Conservation (phyloP, 2,888 invertebrate genomes). For the Volucella zonaria region DNA sequence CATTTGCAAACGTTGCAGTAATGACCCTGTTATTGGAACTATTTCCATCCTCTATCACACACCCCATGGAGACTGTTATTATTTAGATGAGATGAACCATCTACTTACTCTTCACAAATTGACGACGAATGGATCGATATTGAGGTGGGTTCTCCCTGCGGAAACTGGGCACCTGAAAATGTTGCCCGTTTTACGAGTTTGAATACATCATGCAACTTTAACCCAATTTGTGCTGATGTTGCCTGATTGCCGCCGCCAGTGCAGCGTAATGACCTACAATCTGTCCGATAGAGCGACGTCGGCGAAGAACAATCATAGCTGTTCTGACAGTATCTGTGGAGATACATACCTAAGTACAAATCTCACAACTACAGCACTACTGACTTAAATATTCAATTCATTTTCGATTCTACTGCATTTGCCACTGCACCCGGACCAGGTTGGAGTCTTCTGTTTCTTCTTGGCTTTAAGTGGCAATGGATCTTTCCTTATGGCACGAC, state of each 20-base stretch:
- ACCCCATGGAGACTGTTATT: conserved; percentile 26
- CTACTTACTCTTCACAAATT: conserved; percentile 25
- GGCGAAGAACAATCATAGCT: conserved; percentile 56
- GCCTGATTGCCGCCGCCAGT: conserved; percentile 52
- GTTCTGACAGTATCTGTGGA: conserved; percentile 2
- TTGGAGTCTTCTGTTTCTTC: conserved; percentile 27
- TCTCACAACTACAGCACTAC: conserved; percentile 26
- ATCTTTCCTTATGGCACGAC: conserved; percentile 54
- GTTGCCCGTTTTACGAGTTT: conserved; percentile 30
- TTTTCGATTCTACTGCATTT: conserved; percentile 55
- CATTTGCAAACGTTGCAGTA: conserved; percentile 31
- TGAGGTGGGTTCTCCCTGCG: conserved; percentile 4
- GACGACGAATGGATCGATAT: background rate
- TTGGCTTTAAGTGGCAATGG: conserved; percentile 2
- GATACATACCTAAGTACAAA: conserved; percentile 27
- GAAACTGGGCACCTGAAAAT: conserved; percentile 39
- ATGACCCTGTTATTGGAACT: conserved; percentile 29
- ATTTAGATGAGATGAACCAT: conserved; percentile 22
- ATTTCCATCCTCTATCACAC: conserved; percentile 34
- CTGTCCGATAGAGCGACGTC: conserved; percentile 40
- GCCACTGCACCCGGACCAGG: background rate
- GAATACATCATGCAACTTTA: conserved; percentile 31
- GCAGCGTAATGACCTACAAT: conserved; percentile 54
- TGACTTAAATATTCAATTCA: conserved; percentile 70
- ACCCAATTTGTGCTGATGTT: conserved; percentile 50